Conservation (phyloP, 2,888 invertebrate species). For the Oscheius myriophilus region DNA sequence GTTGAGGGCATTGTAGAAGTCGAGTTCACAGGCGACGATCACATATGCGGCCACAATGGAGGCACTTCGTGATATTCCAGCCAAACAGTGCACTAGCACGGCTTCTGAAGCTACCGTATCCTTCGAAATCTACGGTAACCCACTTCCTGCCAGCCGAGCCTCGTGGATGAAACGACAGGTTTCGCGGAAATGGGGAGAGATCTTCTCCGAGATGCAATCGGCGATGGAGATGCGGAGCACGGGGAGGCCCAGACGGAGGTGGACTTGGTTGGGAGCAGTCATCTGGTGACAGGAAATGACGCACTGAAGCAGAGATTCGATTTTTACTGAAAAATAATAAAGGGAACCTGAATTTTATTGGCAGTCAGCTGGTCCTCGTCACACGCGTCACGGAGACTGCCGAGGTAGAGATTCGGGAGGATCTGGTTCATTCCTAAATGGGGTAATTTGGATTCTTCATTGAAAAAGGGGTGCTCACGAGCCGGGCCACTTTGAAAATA, state of each 20-base stretch:
- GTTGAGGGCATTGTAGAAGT: conserved; percentile 45
- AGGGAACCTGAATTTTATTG: conserved; percentile 28
- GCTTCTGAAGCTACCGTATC: conserved; percentile 43
- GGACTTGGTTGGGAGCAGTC: background rate
- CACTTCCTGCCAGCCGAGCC: conserved; percentile 42
- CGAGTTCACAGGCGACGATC: conserved; percentile 52
- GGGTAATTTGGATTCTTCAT: background rate
- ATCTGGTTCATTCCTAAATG: conserved; percentile 37
- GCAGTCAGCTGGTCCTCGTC: conserved; percentile 30
- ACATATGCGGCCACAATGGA: conserved; percentile 62
- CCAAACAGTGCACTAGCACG: conserved; percentile 66
- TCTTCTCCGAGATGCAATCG: conserved; percentile 33
- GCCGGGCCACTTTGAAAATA: no score
- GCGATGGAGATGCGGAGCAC: conserved; percentile 30
- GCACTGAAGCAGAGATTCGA: conserved; percentile 14
- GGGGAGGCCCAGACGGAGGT: conserved; percentile 12
- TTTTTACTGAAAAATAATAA: background rate
- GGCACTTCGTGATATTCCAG: conserved; percentile 61
- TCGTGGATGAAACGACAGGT: conserved; percentile 54
- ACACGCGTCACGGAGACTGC: conserved; percentile 34
- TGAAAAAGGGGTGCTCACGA: no score
- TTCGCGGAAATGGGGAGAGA: conserved; percentile 42
- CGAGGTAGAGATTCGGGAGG: conserved; percentile 38
- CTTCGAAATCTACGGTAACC: background rate
- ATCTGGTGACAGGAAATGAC: conserved; percentile 35